Conservation (phyloP, 2,888 invertebrate genomes). For the Rhopalosiphum nymphaeae region DNA sequence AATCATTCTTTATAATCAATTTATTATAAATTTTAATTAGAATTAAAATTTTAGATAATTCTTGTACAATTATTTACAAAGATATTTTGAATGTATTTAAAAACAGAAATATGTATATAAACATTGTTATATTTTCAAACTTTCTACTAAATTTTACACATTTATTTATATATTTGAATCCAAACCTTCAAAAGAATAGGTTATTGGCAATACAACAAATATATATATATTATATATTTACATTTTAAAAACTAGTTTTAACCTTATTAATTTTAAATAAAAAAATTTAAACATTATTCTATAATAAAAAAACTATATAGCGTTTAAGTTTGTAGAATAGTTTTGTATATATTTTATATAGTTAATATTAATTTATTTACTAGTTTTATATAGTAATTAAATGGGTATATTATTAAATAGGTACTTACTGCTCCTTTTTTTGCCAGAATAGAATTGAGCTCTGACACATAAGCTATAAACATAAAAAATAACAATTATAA, state of each 20-base stretch:
- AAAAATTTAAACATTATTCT: neutral
- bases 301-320: neutral
- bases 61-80: neutral
- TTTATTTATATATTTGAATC: neutral
- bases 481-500: constrained; percentile 33
- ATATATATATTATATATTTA: neutral
- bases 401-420: neutral
- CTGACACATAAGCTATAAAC: constrained; percentile 58
- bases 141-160: neutral
- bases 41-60: neutral
- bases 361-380: neutral
- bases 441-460: constrained; percentile 62
- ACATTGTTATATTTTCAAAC: neutral
- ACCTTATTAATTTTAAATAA: neutral
- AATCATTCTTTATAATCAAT: constrained; percentile 10
- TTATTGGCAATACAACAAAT: constrained; percentile 2
- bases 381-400: neutral
- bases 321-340: neutral
- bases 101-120: neutral
- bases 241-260: neutral
- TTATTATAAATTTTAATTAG: neutral
- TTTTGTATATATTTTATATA: too few relatives aligned
- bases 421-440: constrained; percentile 62
- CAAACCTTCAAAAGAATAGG: neutral
- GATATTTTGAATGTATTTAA: neutral